Conservation (phyloP, 2,797 vertebrate species). For the Diplodus puntazzo region DNA sequence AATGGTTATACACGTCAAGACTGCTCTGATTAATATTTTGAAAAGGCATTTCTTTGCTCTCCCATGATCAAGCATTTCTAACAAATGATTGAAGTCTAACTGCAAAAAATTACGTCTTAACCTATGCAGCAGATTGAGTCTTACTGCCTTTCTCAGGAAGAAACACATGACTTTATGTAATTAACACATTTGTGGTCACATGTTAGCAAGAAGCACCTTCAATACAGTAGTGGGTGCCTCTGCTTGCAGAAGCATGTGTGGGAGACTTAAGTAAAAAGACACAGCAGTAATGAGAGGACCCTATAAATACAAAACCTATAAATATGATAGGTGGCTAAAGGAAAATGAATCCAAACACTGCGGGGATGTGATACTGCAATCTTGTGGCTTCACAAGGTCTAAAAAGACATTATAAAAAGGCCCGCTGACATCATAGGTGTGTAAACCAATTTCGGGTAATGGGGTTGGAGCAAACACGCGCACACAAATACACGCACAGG, state of each 20-base stretch:
- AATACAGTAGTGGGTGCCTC: conserved; percentile 19
- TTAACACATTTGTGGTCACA: conserved; percentile 57
- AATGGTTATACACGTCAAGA: neutral
- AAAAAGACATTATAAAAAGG: conserved; percentile 67
- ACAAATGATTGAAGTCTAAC: neutral
- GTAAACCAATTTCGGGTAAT: conserved; percentile 75
- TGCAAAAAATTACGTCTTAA: neutral
- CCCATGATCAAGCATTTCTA: neutral
- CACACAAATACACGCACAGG: conserved; percentile 38
- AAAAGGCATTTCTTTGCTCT: no score
- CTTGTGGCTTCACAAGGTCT: conserved; percentile 59
- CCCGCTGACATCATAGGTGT: conserved; percentile 68
- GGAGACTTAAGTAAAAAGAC: conserved; percentile 42
- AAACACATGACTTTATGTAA: conserved; percentile 50
- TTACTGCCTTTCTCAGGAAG: conserved; percentile 17
- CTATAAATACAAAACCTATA: conserved; percentile 51
- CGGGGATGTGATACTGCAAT: conserved; percentile 55
- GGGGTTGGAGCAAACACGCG: conserved; percentile 42
- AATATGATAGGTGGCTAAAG: conserved; percentile 52
- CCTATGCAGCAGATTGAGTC: neutral
- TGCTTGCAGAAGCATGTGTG: conserved; percentile 31
- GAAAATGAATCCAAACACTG: conserved; percentile 49
- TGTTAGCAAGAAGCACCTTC: conserved; percentile 43
- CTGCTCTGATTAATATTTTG: no score
- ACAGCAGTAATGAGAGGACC: conserved; percentile 32